These are phyloP conservation scores for Amblyopsis rosae DNA, from an alignment of 2,113 vertebrate genomes.

Conservation along the genomic window DNA sequence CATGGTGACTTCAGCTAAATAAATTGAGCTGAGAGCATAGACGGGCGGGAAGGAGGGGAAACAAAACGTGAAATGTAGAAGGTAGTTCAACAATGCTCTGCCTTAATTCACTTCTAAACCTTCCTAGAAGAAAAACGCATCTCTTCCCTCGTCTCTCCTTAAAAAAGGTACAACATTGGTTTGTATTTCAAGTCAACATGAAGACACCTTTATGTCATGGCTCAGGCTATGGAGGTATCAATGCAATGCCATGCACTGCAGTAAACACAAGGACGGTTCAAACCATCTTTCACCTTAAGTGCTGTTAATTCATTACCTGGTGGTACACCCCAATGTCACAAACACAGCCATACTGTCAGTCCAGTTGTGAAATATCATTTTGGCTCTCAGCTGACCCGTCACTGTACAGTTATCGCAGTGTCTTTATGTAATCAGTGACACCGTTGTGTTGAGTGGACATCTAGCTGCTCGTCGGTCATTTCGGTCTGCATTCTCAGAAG, in stretches of 20 bases:
- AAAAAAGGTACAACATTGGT: not conserved
- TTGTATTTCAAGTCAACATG: constrained; percentile 22
- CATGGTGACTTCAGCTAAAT: too few relatives aligned
- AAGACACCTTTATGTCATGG: constrained; percentile 17
- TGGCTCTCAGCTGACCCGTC: constrained; percentile 20
- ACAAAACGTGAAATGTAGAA: constrained; percentile 5
- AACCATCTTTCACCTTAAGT: not conserved
- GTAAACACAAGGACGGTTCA: constrained; percentile 26
- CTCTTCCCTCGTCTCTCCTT: constrained; percentile 1
- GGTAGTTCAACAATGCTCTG: not conserved
- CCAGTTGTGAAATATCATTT: constrained; percentile 2
- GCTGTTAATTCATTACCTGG: constrained; percentile 11
- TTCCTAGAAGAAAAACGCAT: not conserved
- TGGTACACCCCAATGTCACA: not conserved
- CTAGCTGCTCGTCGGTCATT: not conserved
- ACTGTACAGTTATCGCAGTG: constrained; percentile 15
- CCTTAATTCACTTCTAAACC: not conserved
- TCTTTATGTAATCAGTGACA: constrained; percentile 5
- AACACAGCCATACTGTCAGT: not conserved
- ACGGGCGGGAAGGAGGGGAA: not conserved
- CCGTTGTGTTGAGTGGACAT: constrained; percentile 6
- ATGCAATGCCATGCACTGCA: constrained; percentile 3
- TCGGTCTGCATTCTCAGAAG: not conserved
- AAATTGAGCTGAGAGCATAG: too few relatives aligned
- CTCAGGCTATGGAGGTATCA: constrained; percentile 19